Conservation (phyloP, 2,797 vertebrate genomes). For the Takifugu rubripes region DNA sequence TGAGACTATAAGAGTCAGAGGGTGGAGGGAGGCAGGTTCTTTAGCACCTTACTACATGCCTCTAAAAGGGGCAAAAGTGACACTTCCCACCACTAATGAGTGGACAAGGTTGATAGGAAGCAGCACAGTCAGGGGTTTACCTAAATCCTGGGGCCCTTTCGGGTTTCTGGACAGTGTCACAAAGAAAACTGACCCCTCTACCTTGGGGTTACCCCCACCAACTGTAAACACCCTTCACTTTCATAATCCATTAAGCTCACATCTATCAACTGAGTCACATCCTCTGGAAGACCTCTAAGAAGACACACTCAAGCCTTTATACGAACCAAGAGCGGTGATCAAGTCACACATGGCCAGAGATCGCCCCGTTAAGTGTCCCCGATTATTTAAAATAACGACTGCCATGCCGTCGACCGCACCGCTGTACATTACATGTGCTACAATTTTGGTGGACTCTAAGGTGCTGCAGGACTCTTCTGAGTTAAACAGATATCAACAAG, state of each 20-base stretch:
- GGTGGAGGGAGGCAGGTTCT: conserved; percentile 36
- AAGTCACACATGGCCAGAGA: conserved; percentile 10
- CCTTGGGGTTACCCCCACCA: conserved; percentile 37
- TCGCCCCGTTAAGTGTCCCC: background rate
- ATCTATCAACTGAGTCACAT: conserved; percentile 53
- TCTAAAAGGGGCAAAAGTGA: conserved; percentile 15
- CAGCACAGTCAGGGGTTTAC: conserved; percentile 37
- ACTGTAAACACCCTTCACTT: conserved; percentile 68
- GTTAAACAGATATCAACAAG: no score
- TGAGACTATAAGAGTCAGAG: background rate
- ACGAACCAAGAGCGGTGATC: conserved; percentile 22
- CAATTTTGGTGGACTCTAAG: no score
- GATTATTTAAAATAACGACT: background rate
- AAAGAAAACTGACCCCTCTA: conserved; percentile 63
- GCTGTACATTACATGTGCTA: no score
- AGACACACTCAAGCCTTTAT: conserved; percentile 43
- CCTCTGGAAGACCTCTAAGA: conserved; percentile 52
- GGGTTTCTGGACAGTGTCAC: conserved; percentile 66
- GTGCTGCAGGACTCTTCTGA: no score
- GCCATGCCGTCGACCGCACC: no score
- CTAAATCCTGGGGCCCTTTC: conserved; percentile 42
- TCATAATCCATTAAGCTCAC: conserved; percentile 48
- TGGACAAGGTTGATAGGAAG: conserved; percentile 39
- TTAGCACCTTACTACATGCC: conserved; percentile 39
- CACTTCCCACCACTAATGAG: background rate